Evolutionary conservation across 2,797 vertebrate genomes (phyloP), one percentile per base, ranked within the genome.

Genomic region (Bradypodion ventrale): DNA sequence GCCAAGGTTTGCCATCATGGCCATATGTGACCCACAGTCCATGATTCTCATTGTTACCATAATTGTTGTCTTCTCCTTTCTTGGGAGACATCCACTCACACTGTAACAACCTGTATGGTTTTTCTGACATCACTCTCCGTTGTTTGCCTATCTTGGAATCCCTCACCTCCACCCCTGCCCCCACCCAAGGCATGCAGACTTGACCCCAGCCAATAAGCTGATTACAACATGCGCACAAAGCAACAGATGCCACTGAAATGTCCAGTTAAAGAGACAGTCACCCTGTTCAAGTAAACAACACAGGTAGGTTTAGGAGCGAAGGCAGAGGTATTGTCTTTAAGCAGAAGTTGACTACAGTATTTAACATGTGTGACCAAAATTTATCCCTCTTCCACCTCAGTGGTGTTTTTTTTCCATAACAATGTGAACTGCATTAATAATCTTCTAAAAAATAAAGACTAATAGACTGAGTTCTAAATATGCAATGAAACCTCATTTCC

Each of bases 151-250:
- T 27, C 75, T 40, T 60, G 44, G 40, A 37, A 66, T 68, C 79
- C 37, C 35, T 63, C 23, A 32, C 10, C 32, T 46, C 46, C 27
- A 3, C 27, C 37, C 52, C 25, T 9, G 1, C 27, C 9, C 37
- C 32, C 27, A 23, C 74, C 56, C 29, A 62, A 2, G 42, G 1
- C 35, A 32, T 27, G 37, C 62, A 52, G 49, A 65, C 62, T 68
- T 60, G 60, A 79, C 40, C 76, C 40, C 40, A 69, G 29, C 40
- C 62, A 59, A 42, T 75, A 79, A 87, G 69, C 81, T 46, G 69
- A 83, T 87, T 79, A 87, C 16, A 23, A 49, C 23, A 60, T 19
- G 68, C 0, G 4, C 37, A 66, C 32, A 65, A 37, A 68, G 60
- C 60, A 65, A n/a, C 75, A 78, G 68, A 75, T 46, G 85, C 6